Base-by-base conservation (phyloP, 2,113 vertebrate genomes). In the Stigmatopora nigra region DNA sequence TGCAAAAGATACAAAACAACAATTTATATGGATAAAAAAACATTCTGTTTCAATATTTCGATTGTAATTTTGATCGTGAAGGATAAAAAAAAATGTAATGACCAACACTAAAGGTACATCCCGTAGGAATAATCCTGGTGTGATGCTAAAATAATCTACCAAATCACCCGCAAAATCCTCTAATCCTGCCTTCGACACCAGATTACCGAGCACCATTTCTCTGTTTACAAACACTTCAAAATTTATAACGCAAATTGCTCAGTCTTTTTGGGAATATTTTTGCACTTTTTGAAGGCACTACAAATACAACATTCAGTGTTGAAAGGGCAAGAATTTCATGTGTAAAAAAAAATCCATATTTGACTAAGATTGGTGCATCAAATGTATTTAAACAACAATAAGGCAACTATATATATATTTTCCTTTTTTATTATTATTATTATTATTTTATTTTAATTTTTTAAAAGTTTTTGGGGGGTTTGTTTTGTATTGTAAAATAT, bases 61-160 rank as follows among this genome's bases (percentile, higher is more conserved):
- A 48, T 48, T 48, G 14, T 48, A 14, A 16, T 48, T 16, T 15
- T 48, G 4, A 13, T 15, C 14, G 46, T 48, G 58, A 68, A 14
- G 7, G 60, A 55, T 13, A 70, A 52, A 78, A 44, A 44, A 71
- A 14, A 31, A 85, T 57, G 78, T 63, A 35, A 5, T 9, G 7
- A 5, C 3, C 16, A 1, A 12, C 61, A 76, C 55, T 1, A 36
- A 8, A 31, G 41, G 35, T 12, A n/a, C 10, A 83, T 80, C 71
- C 62, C 67, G 0, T 58, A 69, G 63, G 77, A 72, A 45, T 82
- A 84, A 86, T 86, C 82, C 81, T 70, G 73, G 67, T 72, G 68
- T 68, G 73, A 9, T 36, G 20, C 63, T 70, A 70, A 64, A 83
- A 77, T 86, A 83, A 86, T 82, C 79, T 76, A 68, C 4, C 75